These are phyloP conservation scores for Ophioninae sp. DNA, from an alignment of 2,888 invertebrate genomes.

Conservation along the genomic window DNA sequence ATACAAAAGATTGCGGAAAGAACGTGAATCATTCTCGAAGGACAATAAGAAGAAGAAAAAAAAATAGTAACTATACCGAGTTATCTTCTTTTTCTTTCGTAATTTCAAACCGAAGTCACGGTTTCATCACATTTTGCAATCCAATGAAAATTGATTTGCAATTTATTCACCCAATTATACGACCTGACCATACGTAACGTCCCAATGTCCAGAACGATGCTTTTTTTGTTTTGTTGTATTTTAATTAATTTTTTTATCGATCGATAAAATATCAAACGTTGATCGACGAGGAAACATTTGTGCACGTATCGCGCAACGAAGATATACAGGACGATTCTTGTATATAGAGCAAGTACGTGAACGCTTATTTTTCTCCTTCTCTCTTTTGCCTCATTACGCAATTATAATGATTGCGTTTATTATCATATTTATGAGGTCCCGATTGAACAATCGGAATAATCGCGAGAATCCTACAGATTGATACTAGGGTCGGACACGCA, in stretches of 20 bases:
- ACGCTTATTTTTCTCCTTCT: background rate
- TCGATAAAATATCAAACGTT: constrained; percentile 4
- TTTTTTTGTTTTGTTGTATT: background rate
- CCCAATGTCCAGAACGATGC: background rate
- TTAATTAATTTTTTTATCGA: background rate
- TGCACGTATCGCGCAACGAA: background rate
- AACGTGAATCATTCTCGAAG: background rate
- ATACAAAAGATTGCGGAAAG: background rate
- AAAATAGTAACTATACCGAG: background rate
- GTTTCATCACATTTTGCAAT: background rate
- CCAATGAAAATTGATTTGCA: background rate
- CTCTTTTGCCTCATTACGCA: constrained; percentile 25
- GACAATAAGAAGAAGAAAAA: background rate
- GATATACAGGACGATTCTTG: constrained; percentile 14
- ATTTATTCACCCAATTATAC: background rate
- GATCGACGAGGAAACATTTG: constrained; percentile 12
- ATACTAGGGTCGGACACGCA: constrained; percentile 18
- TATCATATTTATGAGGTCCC: constrained; percentile 51
- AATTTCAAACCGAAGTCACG: background rate
- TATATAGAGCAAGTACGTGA: constrained; percentile 1
- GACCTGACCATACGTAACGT: background rate
- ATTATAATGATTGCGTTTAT: constrained; percentile 49
- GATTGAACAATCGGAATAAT: constrained; percentile 49
- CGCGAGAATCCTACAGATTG: constrained; percentile 27
- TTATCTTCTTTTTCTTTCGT: background rate